Conservation (phyloP, 2,888 invertebrate genomes). For the Erannis defoliaria region DNA sequence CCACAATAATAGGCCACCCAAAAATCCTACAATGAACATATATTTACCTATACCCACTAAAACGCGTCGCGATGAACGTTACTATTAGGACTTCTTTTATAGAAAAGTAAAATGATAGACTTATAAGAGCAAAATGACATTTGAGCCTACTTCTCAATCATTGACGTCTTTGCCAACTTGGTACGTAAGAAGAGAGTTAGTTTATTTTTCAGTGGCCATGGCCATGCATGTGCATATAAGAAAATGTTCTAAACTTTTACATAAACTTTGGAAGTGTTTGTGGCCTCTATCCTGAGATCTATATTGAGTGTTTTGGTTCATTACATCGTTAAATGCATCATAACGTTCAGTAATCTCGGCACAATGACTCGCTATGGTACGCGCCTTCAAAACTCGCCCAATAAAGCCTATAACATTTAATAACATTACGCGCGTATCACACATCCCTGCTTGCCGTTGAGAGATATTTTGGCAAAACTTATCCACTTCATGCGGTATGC, state of each 20-base stretch:
- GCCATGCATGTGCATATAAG: too few relatives aligned
- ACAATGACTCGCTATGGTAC: background rate
- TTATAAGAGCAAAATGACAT: too few relatives aligned
- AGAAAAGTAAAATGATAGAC: too few relatives aligned
- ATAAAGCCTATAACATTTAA: constrained; percentile 19
- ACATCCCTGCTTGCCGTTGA: background rate
- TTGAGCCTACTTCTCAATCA: too few relatives aligned
- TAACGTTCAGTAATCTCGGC: constrained; percentile 19
- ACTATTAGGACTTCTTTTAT: too few relatives aligned
- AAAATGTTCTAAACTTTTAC: background rate
- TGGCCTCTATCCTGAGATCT: background rate
- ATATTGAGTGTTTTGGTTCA: constrained; percentile 22
- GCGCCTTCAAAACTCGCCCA: constrained; percentile 11
- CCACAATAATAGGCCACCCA: too few relatives aligned
- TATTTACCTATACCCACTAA: too few relatives aligned
- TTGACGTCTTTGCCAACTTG: too few relatives aligned
- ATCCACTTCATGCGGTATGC: background rate
- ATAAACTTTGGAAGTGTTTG: constrained; percentile 4
- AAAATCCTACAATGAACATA: too few relatives aligned
- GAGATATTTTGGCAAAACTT: constrained; percentile 9
- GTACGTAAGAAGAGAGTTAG: too few relatives aligned
- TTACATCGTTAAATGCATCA: constrained; percentile 20
- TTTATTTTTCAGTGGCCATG: background rate
- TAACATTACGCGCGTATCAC: constrained; percentile 9
- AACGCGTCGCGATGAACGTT: too few relatives aligned